These are phyloP conservation scores for Hestina assimilis DNA, from an alignment of 1,140 invertebrate genomes.

Conservation along the genomic window DNA sequence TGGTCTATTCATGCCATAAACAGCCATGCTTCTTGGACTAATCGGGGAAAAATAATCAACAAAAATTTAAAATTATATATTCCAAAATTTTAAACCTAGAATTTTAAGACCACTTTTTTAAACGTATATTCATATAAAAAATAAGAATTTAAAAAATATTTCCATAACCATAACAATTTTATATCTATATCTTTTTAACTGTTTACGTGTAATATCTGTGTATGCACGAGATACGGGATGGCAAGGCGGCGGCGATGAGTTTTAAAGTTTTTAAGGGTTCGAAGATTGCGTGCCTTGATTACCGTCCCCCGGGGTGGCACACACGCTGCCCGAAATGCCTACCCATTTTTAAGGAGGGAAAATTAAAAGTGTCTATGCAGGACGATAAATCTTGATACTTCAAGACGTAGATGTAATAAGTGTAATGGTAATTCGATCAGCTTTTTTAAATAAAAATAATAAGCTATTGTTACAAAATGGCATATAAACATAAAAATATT, in stretches of 20 bases:
- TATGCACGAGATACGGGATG: constrained; percentile 28
- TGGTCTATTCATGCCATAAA: too few relatives aligned
- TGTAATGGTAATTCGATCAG: background rate
- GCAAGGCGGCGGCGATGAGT: constrained; percentile 70
- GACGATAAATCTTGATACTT: constrained; percentile 51
- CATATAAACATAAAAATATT: too few relatives aligned
- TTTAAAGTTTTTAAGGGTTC: constrained; percentile 79
- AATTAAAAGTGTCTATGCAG: constrained; percentile 70
- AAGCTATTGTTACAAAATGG: too few relatives aligned
- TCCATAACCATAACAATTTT: too few relatives aligned
- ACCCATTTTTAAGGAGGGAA: constrained; percentile 77
- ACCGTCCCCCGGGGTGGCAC: constrained; percentile 55
- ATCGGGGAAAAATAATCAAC: too few relatives aligned
- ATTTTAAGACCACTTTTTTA: too few relatives aligned
- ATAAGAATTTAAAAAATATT: too few relatives aligned
- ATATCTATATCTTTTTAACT: background rate
- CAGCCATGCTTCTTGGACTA: too few relatives aligned
- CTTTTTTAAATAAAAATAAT: background rate
- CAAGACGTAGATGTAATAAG: constrained; percentile 39
- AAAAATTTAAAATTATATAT: too few relatives aligned
- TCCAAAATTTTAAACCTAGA: too few relatives aligned
- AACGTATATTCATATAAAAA: too few relatives aligned
- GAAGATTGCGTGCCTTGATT: constrained; percentile 77
- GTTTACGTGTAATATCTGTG: constrained; percentile 5
- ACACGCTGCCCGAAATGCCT: constrained; percentile 61